phyloP scores from a whole-genome alignment of 2,797 vertebrate species.

The Myotis myotis region DNA sequence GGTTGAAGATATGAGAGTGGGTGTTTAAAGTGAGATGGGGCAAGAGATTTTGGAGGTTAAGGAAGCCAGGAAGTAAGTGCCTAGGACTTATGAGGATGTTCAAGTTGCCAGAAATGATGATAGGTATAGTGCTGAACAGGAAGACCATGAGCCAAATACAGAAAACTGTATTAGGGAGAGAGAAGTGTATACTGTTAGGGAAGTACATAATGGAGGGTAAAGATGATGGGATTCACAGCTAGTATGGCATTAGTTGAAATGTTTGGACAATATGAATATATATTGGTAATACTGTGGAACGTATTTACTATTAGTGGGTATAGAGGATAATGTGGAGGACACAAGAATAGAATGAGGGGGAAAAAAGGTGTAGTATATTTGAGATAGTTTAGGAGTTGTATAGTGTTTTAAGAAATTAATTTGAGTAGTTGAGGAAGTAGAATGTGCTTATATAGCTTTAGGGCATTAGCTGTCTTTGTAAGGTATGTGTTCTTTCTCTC shows the following conservation, averaged over 20 bases:
- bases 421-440: neutral
- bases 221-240: neutral
- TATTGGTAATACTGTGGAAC: neutral
- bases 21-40: neutral
- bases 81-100: neutral
- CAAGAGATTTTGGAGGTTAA: neutral
- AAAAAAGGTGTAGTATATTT: neutral
- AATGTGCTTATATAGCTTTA: neutral
- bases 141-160: neutral
- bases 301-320: neutral
- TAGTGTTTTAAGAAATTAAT: conserved; percentile 5
- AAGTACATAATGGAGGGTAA: neutral
- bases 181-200: neutral
- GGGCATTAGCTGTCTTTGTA: neutral
- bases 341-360: neutral
- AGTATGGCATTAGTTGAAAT: neutral
- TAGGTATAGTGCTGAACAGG: neutral
- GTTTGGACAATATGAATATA: neutral
- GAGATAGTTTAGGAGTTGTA: neutral
- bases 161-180: neutral
- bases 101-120: neutral
- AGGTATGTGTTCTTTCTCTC: neutral
- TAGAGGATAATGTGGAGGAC: neutral
- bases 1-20: neutral
- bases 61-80: neutral